phyloP scores from a whole-genome alignment of 1,140 invertebrate species.

The Philopotamus ludificatus region DNA sequence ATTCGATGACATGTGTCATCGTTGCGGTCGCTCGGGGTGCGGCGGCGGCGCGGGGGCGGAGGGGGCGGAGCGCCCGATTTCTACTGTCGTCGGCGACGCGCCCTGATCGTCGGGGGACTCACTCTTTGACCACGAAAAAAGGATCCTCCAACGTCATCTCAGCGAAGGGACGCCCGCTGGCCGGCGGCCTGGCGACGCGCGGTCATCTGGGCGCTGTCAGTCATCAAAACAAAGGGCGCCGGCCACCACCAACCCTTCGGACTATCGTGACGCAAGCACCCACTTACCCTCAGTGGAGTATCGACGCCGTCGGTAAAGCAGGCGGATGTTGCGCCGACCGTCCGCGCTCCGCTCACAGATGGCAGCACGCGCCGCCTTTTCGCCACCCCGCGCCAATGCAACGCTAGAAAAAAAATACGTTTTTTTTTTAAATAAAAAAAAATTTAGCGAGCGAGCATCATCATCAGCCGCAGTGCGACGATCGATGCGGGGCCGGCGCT shows the following conservation, averaged over 20 bases:
- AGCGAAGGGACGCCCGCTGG: slow-evolving; percentile 38
- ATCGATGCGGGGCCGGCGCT: not conserved
- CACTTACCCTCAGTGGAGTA: not conserved
- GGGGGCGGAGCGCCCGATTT: no score
- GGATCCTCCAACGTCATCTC: slow-evolving; percentile 93
- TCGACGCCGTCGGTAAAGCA: slow-evolving; percentile 10
- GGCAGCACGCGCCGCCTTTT: not conserved
- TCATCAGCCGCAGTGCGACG: not conserved
- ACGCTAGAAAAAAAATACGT: not conserved
- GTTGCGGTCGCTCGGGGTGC: no score
- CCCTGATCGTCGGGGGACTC: no score
- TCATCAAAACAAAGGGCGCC: slow-evolving; percentile 19
- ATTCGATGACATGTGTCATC: no score
- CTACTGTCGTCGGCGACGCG: no score
- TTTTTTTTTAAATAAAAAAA: not conserved
- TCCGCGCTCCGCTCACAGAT: not conserved
- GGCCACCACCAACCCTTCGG: slow-evolving; percentile 1
- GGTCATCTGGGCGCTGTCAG: slow-evolving; percentile 2
- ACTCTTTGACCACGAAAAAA: slow-evolving; percentile 95
- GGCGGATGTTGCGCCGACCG: not conserved
- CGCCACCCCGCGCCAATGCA: not conserved
- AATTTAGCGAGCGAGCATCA: not conserved
- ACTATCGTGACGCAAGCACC: not conserved
- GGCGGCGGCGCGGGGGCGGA: no score
- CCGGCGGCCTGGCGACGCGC: slow-evolving; percentile 4